These are phyloP conservation scores for Taxidea taxus DNA, from an alignment of 2,113 vertebrate genomes.

Conservation along the genomic window DNA sequence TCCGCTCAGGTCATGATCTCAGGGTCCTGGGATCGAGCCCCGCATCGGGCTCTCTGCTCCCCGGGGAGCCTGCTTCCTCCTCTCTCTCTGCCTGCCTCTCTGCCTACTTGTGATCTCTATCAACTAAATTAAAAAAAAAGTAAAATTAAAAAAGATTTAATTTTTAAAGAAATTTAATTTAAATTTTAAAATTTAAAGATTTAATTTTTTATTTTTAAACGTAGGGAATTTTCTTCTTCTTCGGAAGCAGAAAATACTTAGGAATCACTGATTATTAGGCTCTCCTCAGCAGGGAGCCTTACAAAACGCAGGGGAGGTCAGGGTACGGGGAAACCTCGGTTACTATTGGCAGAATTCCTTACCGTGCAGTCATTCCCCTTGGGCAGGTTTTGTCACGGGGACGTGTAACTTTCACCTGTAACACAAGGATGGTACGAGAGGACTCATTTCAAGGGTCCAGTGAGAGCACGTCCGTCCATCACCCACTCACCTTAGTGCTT, in stretches of 20 bases:
- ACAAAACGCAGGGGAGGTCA: not conserved
- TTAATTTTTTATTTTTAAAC: not conserved
- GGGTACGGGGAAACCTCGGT: not conserved
- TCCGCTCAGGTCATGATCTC: too few relatives aligned
- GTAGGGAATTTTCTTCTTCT: not conserved
- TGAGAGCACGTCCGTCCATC: not conserved
- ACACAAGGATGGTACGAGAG: not conserved
- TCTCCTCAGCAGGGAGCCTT: not conserved
- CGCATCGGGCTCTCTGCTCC: too few relatives aligned
- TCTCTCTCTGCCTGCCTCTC: too few relatives aligned
- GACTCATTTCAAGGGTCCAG: not conserved
- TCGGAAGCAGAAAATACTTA: not conserved
- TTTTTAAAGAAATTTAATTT: too few relatives aligned
- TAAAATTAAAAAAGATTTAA: too few relatives aligned
- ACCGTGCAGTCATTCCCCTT: not conserved
- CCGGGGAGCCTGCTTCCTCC: too few relatives aligned
- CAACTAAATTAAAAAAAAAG: too few relatives aligned
- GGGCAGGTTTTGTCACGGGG: not conserved
- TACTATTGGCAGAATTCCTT: not conserved
- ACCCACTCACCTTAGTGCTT: not conserved
- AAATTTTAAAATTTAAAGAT: not conserved
- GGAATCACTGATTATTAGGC: not conserved
- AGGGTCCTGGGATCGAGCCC: too few relatives aligned
- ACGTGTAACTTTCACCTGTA: not conserved
- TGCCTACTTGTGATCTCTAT: too few relatives aligned